A percentile compares a stretch with the other conserved stretches of the same genome.
phyloP scores from a whole-genome alignment of 2,113 vertebrate species.

The Nannobrachium achirus region DNA sequence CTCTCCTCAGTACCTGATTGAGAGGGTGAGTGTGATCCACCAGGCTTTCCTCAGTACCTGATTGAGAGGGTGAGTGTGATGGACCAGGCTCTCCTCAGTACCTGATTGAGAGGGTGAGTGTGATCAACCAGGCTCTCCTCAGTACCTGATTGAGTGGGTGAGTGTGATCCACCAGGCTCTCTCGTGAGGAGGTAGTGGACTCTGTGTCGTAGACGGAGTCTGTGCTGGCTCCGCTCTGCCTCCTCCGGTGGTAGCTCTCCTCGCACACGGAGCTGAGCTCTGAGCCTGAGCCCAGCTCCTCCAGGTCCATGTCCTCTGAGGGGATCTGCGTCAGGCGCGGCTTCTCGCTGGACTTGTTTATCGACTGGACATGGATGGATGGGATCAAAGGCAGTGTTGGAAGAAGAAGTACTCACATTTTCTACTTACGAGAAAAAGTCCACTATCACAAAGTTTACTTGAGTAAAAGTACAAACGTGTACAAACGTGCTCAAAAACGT shows the following conservation, averaged over 20 bases:
- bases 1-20: too few species aligned
- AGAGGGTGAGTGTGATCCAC: too few species aligned
- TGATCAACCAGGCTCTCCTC: neutral
- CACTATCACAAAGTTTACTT: too few species aligned
- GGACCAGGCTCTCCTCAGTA: too few species aligned
- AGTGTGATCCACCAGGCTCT: slow-evolving; percentile 66
- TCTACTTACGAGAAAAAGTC: too few species aligned
- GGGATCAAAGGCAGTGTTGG: too few species aligned
- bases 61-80: too few species aligned
- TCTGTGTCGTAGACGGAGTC: slow-evolving; percentile 73
- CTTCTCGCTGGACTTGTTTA: slow-evolving; percentile 80
- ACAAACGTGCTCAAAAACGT: too few species aligned
- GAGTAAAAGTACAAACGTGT: too few species aligned
- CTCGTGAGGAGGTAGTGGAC: slow-evolving; percentile 66
- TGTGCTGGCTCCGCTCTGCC: slow-evolving; percentile 66
- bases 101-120: too few species aligned
- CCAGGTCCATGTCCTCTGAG: slow-evolving; percentile 87
- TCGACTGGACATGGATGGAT: slow-evolving; percentile 50
- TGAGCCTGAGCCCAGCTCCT: slow-evolving; percentile 71
- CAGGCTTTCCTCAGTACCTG: too few species aligned
- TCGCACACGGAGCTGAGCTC: slow-evolving; percentile 65
- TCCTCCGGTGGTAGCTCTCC: slow-evolving; percentile 58
- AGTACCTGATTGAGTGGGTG: slow-evolving; percentile 73
- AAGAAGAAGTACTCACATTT: too few species aligned
- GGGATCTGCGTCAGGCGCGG: slow-evolving; percentile 86